A percentile compares a stretch with the other conserved stretches of the same genome.
These are phyloP conservation scores for Nematopogon swammerdamellus DNA, from an alignment of 2,888 invertebrate genomes.

Conservation along the genomic window DNA sequence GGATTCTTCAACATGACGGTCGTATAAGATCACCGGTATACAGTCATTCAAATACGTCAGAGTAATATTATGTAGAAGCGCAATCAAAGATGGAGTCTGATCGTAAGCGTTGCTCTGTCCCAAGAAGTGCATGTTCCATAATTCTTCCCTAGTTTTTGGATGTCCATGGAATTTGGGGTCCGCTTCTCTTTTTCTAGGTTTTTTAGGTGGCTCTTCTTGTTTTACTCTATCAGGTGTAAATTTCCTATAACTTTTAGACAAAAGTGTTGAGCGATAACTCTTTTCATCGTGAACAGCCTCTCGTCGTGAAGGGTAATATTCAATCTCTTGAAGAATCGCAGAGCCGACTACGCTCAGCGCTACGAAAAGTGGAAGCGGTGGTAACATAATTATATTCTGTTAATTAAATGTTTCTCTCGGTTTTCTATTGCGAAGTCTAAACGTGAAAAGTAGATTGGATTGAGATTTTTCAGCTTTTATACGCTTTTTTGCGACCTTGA, in stretches of 20 bases:
- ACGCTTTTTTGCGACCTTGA: slow-evolving; percentile 25
- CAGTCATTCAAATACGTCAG: slow-evolving; percentile 60
- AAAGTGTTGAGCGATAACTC: too few relatives aligned
- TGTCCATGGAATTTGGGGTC: slow-evolving; percentile 56
- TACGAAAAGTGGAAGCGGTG: too few relatives aligned
- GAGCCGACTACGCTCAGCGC: slow-evolving; percentile 2
- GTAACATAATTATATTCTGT: too few relatives aligned
- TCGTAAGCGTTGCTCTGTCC: slow-evolving; percentile 31
- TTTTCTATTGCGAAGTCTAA: too few relatives aligned
- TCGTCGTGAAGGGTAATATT: slow-evolving; percentile 27
- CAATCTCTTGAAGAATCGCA: slow-evolving; percentile 21
- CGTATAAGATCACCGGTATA: slow-evolving; percentile 65
- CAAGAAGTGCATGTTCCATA: slow-evolving; percentile 51
- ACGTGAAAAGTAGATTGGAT: neutral
- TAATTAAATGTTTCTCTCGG: too few relatives aligned
- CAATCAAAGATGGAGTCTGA: slow-evolving; percentile 58
- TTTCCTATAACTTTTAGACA: too few relatives aligned
- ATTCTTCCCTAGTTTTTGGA: slow-evolving; percentile 55
- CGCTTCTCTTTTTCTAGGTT: slow-evolving; percentile 25
- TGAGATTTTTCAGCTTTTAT: slow-evolving; percentile 21
- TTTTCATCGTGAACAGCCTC: too few relatives aligned
- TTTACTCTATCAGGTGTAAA: too few relatives aligned
- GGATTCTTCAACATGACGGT: slow-evolving; percentile 51
- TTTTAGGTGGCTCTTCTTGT: slow-evolving; percentile 2
- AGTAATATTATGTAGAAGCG: slow-evolving; percentile 58